Base-by-base conservation (phyloP, 2,113 vertebrate species). In the Toxotes chatareus region DNA sequence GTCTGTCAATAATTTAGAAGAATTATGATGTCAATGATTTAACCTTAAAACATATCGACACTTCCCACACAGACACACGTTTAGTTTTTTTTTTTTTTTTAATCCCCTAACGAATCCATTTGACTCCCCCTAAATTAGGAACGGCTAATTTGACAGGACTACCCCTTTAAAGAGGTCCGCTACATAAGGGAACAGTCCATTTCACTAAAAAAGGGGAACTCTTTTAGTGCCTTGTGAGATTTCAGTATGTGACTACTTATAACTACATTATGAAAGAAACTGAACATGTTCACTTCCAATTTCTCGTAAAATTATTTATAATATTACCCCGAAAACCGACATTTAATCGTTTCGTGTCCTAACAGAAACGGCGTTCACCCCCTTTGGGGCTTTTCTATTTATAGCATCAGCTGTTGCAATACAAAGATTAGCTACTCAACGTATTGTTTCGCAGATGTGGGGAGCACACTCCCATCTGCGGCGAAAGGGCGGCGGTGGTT, bases 401-500 rank as follows among this genome's bases (percentile, higher is more conserved):
- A 90, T 95, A 95, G 95, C 88, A 88, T 93, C 93, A 90, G 92
- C 92, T 93, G 93, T 94, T 93, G 93, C 94, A 92, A 94, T 93
- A 93, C 94, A 92, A 93, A 95, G 93, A 94, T 89, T 91, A 88
- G 92, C 91, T 93, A 53, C 88, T 91, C 79, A 32, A 66, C 76
- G 93, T 86, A 85, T 93, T 91, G 87, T 90, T 88, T 79, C 68
- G 91, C 89, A 91, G 93, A 93, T 92, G 91, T 80, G 88, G 83
- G 68, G 85, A 83, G 83, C 67, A 10, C 70, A 56, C 69, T 88
- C 79, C 74, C 64, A 62, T 87, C 75, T 77, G 75, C 60, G 67
- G 49, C 27, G 61, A 65, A 85, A 90, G 88, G 82, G 80, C 75
- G 91, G 88, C 76, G 85, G 83, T 86, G 85, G 59, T 23, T 31